Evolutionary conservation across 2,888 invertebrate species (phyloP).

Genomic region (Rhaphigaster nebulosa): DNA sequence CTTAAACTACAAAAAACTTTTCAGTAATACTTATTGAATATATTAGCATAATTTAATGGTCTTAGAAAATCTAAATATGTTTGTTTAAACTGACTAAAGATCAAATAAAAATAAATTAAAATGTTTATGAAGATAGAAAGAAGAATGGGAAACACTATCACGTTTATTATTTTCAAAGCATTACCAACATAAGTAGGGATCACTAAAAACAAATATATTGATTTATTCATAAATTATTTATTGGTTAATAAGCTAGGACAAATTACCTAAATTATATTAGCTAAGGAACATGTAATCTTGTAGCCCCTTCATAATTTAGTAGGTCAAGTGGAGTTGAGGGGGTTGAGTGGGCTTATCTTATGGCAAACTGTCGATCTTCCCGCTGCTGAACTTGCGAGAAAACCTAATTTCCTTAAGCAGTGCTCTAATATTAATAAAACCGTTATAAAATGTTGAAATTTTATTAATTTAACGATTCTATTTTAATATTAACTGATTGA

Average conservation of each 20-base stretch:
- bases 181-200: neutral
- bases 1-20: too few species aligned
- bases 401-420: neutral
- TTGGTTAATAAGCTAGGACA: neutral
- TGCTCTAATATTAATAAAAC: neutral
- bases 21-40: too few species aligned
- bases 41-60: too few species aligned
- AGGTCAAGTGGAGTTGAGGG: neutral
- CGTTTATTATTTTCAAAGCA: neutral
- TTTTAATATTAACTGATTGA: too few species aligned
- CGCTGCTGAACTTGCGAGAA: neutral
- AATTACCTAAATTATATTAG: neutral
- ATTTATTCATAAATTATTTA: neutral
- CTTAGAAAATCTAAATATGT: too few species aligned
- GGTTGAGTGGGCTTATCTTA: neutral
- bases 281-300: constrained; percentile 4
- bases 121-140: too few species aligned
- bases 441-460: neutral
- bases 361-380: neutral
- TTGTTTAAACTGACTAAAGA: too few species aligned
- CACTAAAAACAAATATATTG: neutral
- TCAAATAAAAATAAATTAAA: too few species aligned
- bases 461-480: neutral
- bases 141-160: neutral
- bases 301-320: neutral